A percentile compares a stretch with the other conserved stretches of the same genome.
Conservation (phyloP, 2,797 vertebrate genomes). For the Glyptemys insculpta region DNA sequence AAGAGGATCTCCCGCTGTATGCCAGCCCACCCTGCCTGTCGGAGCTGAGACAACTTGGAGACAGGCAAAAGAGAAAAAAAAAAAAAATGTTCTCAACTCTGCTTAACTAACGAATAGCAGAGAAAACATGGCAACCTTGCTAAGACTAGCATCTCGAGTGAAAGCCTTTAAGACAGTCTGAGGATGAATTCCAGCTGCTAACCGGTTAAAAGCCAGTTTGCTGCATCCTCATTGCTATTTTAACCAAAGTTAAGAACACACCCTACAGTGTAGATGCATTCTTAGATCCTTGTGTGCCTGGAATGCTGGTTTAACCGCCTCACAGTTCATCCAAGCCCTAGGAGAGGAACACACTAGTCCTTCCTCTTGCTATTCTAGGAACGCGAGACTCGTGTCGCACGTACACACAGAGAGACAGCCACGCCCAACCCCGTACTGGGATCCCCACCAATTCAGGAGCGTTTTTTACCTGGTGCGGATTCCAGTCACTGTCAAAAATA, state of each 20-base stretch:
- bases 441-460: background rate
- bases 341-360: background rate
- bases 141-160: background rate
- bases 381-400: background rate
- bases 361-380: background rate
- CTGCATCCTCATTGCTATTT: background rate
- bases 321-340: background rate
- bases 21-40: background rate
- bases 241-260: background rate
- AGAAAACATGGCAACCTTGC: background rate
- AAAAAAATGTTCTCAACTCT: background rate
- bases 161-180: background rate
- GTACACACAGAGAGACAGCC: background rate
- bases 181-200: background rate
- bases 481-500: slow-evolving; percentile 98
- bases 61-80: background rate
- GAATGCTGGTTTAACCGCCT: too few species aligned
- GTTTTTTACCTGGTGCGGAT: slow-evolving; percentile 92
- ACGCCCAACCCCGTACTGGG: background rate
- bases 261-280: background rate
- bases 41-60: background rate
- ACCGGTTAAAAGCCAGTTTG: background rate
- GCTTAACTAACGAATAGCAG: background rate
- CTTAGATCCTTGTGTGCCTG: too few species aligned
- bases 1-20: background rate